These are phyloP conservation scores for Drosophila paucipuncta DNA, from an alignment of 2,888 invertebrate genomes.

Conservation along the genomic window DNA sequence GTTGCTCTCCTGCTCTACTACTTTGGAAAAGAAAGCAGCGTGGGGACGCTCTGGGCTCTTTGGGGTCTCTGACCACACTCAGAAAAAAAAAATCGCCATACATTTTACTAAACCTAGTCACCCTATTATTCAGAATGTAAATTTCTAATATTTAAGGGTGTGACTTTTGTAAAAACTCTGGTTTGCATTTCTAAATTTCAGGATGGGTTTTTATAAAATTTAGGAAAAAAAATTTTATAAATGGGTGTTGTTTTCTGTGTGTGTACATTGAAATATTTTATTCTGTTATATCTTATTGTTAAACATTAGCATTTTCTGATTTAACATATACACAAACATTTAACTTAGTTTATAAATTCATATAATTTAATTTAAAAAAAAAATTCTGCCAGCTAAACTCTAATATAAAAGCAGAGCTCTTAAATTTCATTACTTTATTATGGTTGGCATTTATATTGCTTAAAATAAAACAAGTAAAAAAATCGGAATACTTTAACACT, in stretches of 20 bases:
- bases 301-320: neutral
- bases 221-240: neutral
- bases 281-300: neutral
- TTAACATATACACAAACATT: neutral
- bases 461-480: no score
- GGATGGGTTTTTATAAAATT: neutral
- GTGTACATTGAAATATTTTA: neutral
- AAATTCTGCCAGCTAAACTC: neutral
- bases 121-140: neutral
- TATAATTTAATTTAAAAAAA: neutral
- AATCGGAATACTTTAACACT: neutral
- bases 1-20: slow-evolving; percentile 21
- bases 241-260: neutral
- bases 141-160: neutral
- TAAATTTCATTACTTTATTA: neutral
- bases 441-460: neutral
- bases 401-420: neutral
- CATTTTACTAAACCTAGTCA: neutral
- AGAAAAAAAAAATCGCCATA: neutral
- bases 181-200: neutral
- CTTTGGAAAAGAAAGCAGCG: slow-evolving; percentile 63
- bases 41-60: slow-evolving; percentile 24
- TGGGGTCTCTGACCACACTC: slow-evolving; percentile 35
- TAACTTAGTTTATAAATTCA: neutral
- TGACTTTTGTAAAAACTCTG: neutral